phyloP scores from a whole-genome alignment of 2,797 vertebrate genomes.

The Gobio occitaniae region DNA sequence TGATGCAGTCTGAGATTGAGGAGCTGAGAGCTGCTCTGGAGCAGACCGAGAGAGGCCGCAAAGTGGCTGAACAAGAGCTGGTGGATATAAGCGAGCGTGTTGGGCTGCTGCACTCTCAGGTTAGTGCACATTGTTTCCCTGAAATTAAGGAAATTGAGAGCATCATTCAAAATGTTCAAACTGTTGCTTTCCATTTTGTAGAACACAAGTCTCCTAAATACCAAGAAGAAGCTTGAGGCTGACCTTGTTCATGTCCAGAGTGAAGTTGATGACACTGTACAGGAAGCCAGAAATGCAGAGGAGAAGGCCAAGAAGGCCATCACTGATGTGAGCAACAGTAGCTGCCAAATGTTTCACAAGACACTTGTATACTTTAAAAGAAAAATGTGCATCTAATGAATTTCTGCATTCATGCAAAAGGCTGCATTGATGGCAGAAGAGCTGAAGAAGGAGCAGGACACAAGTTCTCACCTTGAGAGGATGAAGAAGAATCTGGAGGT shows the following conservation, averaged over 20 bases:
- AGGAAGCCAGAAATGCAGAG: conserved; percentile 89
- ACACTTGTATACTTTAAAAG: no score
- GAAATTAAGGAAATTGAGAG: neutral
- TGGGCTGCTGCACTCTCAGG: conserved; percentile 80
- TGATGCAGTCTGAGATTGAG: conserved; percentile 86
- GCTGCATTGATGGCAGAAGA: conserved; percentile 93
- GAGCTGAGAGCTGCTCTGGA: conserved; percentile 85
- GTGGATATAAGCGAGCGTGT: conserved; percentile 82
- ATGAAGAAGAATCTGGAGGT: conserved; percentile 91
- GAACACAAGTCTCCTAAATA: conserved; percentile 83
- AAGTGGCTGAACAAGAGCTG: conserved; percentile 87
- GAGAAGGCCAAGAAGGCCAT: conserved; percentile 93
- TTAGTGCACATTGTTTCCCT: conserved; percentile 5
- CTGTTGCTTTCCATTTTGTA: conserved; percentile 56
- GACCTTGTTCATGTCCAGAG: conserved; percentile 84
- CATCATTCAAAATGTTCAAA: no score
- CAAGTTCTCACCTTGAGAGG: conserved; percentile 88
- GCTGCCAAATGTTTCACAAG: neutral
- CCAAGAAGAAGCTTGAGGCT: conserved; percentile 85
- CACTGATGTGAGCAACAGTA: conserved; percentile 80
- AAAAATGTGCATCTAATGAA: neutral
- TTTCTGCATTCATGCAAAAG: conserved; percentile 68
- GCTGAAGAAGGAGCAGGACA: conserved; percentile 92
- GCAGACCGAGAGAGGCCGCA: conserved; percentile 84
- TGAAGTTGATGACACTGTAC: conserved; percentile 85